phyloP scores from a whole-genome alignment of 1,140 invertebrate genomes.

The Hetaerina americana region DNA sequence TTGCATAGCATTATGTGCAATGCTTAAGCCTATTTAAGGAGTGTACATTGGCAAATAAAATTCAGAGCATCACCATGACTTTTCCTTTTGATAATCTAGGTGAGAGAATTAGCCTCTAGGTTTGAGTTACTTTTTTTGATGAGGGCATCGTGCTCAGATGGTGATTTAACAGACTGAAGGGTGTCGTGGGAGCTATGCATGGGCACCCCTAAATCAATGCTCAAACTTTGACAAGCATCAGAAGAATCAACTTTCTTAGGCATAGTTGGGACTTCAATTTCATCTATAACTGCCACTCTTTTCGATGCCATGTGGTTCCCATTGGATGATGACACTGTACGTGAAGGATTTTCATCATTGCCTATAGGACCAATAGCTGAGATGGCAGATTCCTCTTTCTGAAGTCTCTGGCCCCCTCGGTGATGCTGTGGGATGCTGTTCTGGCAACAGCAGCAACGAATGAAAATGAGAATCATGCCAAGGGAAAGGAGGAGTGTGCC shows the following conservation, averaged over 20 bases:
- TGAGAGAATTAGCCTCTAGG: background rate
- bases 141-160: constrained; percentile 3
- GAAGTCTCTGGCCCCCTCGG: background rate
- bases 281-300: background rate
- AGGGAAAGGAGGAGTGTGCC: background rate
- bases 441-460: background rate
- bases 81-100: background rate
- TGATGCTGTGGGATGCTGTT: background rate
- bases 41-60: background rate
- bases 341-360: background rate
- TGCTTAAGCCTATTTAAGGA: background rate
- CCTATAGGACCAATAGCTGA: background rate
- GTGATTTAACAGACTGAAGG: constrained; percentile 2
- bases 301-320: background rate
- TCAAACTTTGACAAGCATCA: constrained; percentile 2
- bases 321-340: background rate
- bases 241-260: background rate
- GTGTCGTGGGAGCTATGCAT: constrained; percentile 2
- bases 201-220: constrained; percentile 3
- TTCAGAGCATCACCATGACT: background rate
- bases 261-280: background rate
- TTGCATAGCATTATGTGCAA: background rate
- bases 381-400: background rate
- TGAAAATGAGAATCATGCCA: background rate
- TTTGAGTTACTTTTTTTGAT: constrained; percentile 2